phyloP scores from a whole-genome alignment of 2,797 vertebrate species.

The Oryzias dopingdopingensis region DNA sequence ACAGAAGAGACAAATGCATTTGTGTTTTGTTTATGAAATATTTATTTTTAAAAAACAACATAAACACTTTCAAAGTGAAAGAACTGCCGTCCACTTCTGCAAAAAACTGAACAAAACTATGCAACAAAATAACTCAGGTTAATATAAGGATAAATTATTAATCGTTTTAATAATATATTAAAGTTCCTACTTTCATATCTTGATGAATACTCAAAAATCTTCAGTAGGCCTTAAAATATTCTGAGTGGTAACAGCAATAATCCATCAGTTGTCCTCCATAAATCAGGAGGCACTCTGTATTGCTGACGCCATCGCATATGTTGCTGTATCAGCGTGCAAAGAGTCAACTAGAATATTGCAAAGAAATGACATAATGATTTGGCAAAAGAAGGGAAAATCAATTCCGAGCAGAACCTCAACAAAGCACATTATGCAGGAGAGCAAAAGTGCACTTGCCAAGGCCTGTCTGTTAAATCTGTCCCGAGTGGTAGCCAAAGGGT shows the following conservation, averaged over 20 bases:
- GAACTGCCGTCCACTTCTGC: no score
- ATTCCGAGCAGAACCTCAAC: constrained; percentile 28
- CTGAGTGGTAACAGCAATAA: constrained; percentile 3
- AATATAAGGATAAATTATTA: neutral
- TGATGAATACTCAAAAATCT: constrained; percentile 4
- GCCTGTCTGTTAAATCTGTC: constrained; percentile 34
- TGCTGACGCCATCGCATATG: constrained; percentile 28
- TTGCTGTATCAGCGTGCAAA: constrained; percentile 37
- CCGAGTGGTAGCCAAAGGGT: constrained; percentile 39
- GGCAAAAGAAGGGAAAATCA: constrained; percentile 13
- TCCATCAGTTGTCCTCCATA: constrained; percentile 22
- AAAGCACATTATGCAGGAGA: constrained; percentile 28
- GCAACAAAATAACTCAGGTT: constrained; percentile 4
- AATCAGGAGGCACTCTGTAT: constrained; percentile 22
- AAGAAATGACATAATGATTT: constrained; percentile 36
- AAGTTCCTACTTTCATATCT: constrained; percentile 11
- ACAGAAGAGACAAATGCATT: no score
- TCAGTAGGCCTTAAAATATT: constrained; percentile 11
- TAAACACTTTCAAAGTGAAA: no score
- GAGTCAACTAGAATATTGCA: constrained; percentile 20
- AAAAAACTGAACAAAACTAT: no score
- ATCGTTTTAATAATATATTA: neutral
- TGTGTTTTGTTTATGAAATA: no score
- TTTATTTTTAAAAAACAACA: no score
- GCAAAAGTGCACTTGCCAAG: constrained; percentile 26